Conservation (phyloP, 2,888 invertebrate species). For the Aleiodes leptofemur region DNA sequence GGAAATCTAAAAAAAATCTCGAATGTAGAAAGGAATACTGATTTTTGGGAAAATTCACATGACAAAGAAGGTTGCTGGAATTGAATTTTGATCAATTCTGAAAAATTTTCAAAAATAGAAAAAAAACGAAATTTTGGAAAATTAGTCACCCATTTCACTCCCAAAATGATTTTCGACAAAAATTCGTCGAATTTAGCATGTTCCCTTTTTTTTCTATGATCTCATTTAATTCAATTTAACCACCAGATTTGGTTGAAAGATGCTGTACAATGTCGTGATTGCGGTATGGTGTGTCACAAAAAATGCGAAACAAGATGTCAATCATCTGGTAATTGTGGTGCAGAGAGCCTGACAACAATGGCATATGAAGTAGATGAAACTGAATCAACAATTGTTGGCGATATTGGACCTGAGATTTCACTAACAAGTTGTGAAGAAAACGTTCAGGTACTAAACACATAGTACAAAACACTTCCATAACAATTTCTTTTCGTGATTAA, state of each 20-base stretch:
- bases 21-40: too few relatives aligned
- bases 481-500: slow-evolving; percentile 2
- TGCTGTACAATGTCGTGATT: slow-evolving; percentile 93
- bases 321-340: slow-evolving; percentile 81
- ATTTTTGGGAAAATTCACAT: too few relatives aligned
- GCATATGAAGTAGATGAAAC: slow-evolving; percentile 72
- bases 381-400: slow-evolving; percentile 64
- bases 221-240: neutral
- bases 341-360: slow-evolving; percentile 68
- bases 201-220: neutral
- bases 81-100: too few relatives aligned
- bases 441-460: slow-evolving; percentile 73
- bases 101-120: too few relatives aligned
- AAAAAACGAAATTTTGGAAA: too few relatives aligned
- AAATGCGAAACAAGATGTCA: slow-evolving; percentile 95
- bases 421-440: slow-evolving; percentile 73
- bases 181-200: too few relatives aligned
- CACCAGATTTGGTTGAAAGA: slow-evolving; percentile 95
- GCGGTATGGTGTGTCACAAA: slow-evolving; percentile 95
- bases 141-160: too few relatives aligned
- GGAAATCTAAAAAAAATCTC: too few relatives aligned
- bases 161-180: too few relatives aligned
- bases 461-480: slow-evolving; percentile 63
- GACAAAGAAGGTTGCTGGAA: too few relatives aligned
- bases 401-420: slow-evolving; percentile 72